Conservation (phyloP, 1,140 invertebrate species). For the Adoxophyes honmai region DNA sequence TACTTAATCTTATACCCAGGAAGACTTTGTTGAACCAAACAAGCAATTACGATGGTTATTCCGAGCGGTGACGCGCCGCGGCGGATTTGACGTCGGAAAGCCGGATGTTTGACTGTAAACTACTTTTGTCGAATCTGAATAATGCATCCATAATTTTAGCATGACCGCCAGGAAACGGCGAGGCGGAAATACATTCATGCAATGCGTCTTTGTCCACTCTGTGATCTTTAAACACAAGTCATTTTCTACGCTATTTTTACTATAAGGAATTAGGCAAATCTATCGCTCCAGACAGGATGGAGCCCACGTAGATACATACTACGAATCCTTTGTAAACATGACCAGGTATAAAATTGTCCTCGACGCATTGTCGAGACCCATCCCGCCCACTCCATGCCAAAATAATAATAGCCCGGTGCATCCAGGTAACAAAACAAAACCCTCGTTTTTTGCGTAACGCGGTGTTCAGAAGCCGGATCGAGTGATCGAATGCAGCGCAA, state of each 20-base stretch:
- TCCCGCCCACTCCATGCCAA: conserved; percentile 57
- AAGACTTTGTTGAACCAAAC: conserved; percentile 13
- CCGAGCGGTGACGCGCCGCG: conserved; percentile 25
- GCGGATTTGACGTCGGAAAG: conserved; percentile 32
- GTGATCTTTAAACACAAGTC: conserved; percentile 29
- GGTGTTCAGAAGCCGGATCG: conserved; percentile 51
- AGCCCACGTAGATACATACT: conserved; percentile 39
- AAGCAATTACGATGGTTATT: conserved; percentile 20
- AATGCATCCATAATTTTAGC: conserved; percentile 41
- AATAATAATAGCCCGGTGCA: conserved; percentile 54
- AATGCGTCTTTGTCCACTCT: conserved; percentile 34
- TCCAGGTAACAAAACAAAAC: conserved; percentile 65
- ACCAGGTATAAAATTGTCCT: conserved; percentile 64
- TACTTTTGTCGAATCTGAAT: conserved; percentile 34
- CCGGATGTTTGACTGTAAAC: conserved; percentile 55
- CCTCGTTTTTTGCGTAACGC: conserved; percentile 62
- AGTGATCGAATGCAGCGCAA: conserved; percentile 50
- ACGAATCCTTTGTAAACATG: conserved; percentile 54
- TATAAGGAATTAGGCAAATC: conserved; percentile 39
- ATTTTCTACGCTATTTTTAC: conserved; percentile 41
- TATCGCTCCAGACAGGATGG: conserved; percentile 51
- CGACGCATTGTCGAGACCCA: conserved; percentile 45
- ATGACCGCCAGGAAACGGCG: conserved; percentile 35
- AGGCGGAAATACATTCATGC: conserved; percentile 50
- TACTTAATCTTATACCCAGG: conserved; percentile 4